A percentile compares a stretch with the other conserved stretches of the same genome.
Evolutionary conservation across 2,888 invertebrate genomes (phyloP).

Genomic region (Lasioglossum marginatum): DNA sequence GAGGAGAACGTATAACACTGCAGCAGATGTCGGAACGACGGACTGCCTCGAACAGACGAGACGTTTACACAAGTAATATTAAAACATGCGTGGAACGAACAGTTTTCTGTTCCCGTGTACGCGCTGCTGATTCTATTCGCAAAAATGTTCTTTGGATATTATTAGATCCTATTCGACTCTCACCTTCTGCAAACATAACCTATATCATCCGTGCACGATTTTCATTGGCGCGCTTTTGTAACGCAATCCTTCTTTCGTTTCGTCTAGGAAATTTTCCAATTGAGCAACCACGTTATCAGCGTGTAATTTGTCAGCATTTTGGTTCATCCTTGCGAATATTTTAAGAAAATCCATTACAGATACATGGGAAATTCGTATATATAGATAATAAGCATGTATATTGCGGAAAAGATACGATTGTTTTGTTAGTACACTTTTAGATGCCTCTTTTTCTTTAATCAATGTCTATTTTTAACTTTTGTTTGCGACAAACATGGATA

Average conservation of each 20-base stretch:
- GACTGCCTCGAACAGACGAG: slow-evolving; percentile 86
- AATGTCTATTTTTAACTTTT: slow-evolving; percentile 8
- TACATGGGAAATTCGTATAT: not conserved
- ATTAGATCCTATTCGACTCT: not conserved
- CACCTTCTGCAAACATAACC: slow-evolving; percentile 45
- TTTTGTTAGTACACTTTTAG: not conserved
- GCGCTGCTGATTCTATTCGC: not conserved
- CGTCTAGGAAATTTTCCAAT: not conserved
- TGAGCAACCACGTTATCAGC: not conserved
- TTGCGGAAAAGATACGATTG: not conserved
- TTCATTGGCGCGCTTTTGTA: slow-evolving; percentile 53
- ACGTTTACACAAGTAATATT: slow-evolving; percentile 86
- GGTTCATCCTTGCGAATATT: not conserved
- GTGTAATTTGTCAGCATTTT: not conserved
- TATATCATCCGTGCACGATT: slow-evolving; percentile 9
- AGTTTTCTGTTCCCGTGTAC: not conserved
- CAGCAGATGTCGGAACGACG: slow-evolving; percentile 85
- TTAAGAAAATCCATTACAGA: not conserved
- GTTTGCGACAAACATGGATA: not conserved
- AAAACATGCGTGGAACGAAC: slow-evolving; percentile 17
- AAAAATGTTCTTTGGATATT: not conserved
- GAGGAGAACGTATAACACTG: slow-evolving; percentile 86
- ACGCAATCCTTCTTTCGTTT: not conserved
- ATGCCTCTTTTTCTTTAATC: not conserved
- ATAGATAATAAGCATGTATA: not conserved